Base-by-base conservation (phyloP, 2,888 invertebrate species). In the Tetanocera ferruginea region DNA sequence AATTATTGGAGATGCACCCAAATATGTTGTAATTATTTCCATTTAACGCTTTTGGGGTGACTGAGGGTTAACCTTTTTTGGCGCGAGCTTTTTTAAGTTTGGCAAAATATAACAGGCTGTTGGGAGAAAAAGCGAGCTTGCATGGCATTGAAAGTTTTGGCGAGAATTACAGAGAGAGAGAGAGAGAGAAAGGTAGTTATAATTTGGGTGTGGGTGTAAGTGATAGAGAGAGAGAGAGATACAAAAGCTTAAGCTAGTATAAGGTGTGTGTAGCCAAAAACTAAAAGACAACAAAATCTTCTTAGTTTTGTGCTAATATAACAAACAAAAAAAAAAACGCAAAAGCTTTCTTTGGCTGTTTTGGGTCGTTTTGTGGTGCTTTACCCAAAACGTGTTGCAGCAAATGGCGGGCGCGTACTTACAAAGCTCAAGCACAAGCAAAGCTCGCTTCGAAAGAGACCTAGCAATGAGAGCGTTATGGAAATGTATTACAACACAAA, bases 11-110 rank as follows among this genome's bases (percentile, higher is more conserved):
- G 88, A 89, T 88, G 89, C 85, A 85, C 89, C 89, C 89, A 89
- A 87, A 87, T 85, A 85, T 89, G 87, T 89, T 90, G 90, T 89
- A 90, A 89, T 87, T 88, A 89, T 88, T 88, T 89, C 88, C 88
- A 86, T 86, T 85, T 84, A 19, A 67, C 66, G 75, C 62, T 75
- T 67, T 34, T 23, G 17, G 66, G 25, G 5, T 34, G 67, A 6
- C 17, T 25, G 43, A 43, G 43, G 43, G 43, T 43, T 43, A 43
- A 43, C n/a, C n/a, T 14, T 11, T 43, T 43, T 6, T 11, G 3
- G 11, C 43, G 43, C 43, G 43, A 43, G 43, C 43, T 43, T 43
- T n/a, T 43, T 43, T 43, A 43, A 43, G 11, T 11, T 43, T 37
- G 43, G 43, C 71, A 71, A 71, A 71, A 31, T 71, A 57, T 55